A percentile compares a stretch with the other conserved stretches of the same genome.
phyloP scores from a whole-genome alignment of 2,888 invertebrate species.

The Lithophane semibrunnea region DNA sequence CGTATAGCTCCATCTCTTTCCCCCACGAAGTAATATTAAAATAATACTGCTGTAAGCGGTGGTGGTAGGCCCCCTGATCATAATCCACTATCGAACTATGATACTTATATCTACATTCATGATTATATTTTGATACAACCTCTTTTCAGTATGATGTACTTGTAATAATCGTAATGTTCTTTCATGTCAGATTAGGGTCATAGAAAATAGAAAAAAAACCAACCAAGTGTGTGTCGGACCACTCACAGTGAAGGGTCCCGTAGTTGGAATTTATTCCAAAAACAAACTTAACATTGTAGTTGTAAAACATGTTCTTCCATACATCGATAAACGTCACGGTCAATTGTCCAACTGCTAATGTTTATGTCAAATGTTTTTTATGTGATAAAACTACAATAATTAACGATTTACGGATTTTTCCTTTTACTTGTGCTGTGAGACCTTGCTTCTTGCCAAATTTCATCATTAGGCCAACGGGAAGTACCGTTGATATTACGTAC shows the following conservation, averaged over 20 bases:
- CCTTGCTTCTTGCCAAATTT: neutral
- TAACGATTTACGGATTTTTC: neutral
- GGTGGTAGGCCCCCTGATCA: too few species aligned
- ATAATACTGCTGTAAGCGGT: too few species aligned
- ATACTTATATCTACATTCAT: too few species aligned
- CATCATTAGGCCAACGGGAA: too few species aligned
- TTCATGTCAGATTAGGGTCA: too few species aligned
- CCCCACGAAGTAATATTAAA: too few species aligned
- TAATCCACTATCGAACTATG: too few species aligned
- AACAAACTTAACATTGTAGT: neutral
- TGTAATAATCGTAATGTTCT: too few species aligned
- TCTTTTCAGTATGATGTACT: too few species aligned
- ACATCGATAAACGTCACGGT: neutral
- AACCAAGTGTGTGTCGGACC: neutral
- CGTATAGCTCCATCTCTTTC: too few species aligned
- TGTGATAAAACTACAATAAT: neutral
- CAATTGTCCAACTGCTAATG: neutral
- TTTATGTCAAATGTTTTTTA: neutral
- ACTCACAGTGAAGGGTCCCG: neutral
- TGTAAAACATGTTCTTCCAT: neutral
- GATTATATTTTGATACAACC: too few species aligned
- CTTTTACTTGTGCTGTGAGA: neutral
- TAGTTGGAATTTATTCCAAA: neutral
- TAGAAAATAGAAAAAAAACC: slow-evolving; percentile 1
- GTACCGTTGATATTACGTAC: too few species aligned